These are phyloP conservation scores for Phylloscopus trochilus DNA, from an alignment of 2,113 vertebrate species.

Conservation along the genomic window DNA sequence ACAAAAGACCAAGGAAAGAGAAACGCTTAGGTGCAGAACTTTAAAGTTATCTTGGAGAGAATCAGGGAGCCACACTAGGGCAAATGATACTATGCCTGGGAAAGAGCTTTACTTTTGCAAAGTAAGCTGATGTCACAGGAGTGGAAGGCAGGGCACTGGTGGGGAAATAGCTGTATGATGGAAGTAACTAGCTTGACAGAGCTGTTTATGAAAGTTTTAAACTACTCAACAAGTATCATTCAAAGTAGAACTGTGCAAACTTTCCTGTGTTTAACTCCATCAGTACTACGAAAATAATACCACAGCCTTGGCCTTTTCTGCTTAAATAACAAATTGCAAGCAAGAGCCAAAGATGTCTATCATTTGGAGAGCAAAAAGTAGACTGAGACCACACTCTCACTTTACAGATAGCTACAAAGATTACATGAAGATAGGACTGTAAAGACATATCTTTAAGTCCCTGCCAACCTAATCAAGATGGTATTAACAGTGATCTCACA, in stretches of 20 bases:
- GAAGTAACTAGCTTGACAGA: neutral
- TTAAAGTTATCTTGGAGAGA: neutral
- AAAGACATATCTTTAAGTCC: constrained; percentile 65
- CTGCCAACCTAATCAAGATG: constrained; percentile 71
- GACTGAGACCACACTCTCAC: constrained; percentile 53
- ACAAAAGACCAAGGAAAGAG: neutral
- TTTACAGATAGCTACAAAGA: constrained; percentile 66
- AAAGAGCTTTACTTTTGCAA: neutral
- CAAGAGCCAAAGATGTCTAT: constrained; percentile 63
- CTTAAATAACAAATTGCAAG: constrained; percentile 56
- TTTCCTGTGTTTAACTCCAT: neutral
- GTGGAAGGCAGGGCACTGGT: neutral
- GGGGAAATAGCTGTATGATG: neutral
- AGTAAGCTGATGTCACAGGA: neutral
- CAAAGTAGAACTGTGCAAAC: neutral
- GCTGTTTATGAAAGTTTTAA: neutral
- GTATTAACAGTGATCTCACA: constrained; percentile 71
- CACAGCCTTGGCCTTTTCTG: constrained; percentile 52
- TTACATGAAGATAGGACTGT: constrained; percentile 64
- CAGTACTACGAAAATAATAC: constrained; percentile 6
- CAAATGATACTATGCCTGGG: neutral
- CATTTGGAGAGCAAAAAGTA: constrained; percentile 59
- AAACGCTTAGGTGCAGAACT: neutral
- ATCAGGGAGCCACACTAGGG: neutral
- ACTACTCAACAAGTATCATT: neutral